Base-by-base conservation (phyloP, 2,888 invertebrate species). In the Cantharis rustica region DNA sequence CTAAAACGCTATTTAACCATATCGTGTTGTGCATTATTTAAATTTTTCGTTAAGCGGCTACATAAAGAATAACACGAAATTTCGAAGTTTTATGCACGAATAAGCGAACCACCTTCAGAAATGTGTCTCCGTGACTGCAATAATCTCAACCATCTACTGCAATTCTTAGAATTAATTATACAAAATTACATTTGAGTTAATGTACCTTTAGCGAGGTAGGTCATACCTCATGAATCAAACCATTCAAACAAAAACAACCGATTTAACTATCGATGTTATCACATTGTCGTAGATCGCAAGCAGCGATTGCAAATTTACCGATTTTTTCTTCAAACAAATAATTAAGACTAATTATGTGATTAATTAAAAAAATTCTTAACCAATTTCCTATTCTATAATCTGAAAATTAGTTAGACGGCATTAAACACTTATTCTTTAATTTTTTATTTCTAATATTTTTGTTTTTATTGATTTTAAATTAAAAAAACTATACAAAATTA, bases 1-100 rank as follows among this genome's bases (percentile, higher is more conserved):
- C n/a, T 47, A n/a, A 47, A 47, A 47, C 47, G 47, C 47, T 47
- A 47, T 47, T 47, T 47, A 47, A n/a, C n/a, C 47, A 47, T 47
- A 47, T 75, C 66, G 70, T 71, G 66, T 73, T 76, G 73, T 47
- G 47, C n/a, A 79, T 79, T 74, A 75, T 75, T 79, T 76, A 76
- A 79, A 79, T 79, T 78, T 72, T 63, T 73, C 27, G 64, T 71
- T 71, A 74, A 66, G 75, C 79, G 75, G 75, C 62, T 72, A 70
- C 70, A 71, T 71, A 70, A 68, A 71, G 68, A 73, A 75, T 73
- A 75, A 79, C 73, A 71, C 75, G 73, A 77, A 74, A 79, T 75
- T 77, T 73, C 72, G 47, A 70, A 73, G 73, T 75, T 76, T 79
- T 69, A 75, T 79, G 77, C 79, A 79, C 74, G 76, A 79, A 79